phyloP scores from a whole-genome alignment of 1,140 invertebrate genomes.

The Arctopsyche grandis region DNA sequence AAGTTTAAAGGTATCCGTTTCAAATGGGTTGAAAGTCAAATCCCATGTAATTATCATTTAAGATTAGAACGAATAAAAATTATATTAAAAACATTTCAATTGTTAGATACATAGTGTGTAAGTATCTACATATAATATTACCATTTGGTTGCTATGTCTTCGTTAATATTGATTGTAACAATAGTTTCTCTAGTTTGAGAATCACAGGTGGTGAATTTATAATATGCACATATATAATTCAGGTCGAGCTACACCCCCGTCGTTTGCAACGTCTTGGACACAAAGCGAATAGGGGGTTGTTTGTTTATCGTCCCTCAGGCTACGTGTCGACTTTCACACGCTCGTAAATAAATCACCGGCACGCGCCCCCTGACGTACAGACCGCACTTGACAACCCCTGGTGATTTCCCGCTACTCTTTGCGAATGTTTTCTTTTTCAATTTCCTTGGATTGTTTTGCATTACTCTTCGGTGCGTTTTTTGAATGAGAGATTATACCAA shows the following conservation, averaged over 20 bases:
- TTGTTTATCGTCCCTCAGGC: conserved; percentile 40
- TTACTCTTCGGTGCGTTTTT: not conserved
- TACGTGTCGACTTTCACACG: conserved; percentile 44
- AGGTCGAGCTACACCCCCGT: conserved; percentile 4
- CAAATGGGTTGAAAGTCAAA: no score
- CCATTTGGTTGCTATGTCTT: no score
- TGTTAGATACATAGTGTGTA: no score
- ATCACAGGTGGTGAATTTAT: not conserved
- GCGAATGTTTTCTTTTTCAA: not conserved
- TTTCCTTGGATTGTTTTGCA: not conserved
- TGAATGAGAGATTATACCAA: no score
- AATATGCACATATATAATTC: conserved; percentile 2
- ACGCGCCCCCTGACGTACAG: not conserved
- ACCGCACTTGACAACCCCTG: conserved; percentile 25
- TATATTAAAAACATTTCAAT: no score
- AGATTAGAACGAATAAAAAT: no score
- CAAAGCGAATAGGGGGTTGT: conserved; percentile 16
- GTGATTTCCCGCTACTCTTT: not conserved
- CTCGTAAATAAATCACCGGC: conserved; percentile 43
- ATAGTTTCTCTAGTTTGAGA: no score
- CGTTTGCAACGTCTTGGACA: conserved; percentile 28
- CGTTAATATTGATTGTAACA: no score
- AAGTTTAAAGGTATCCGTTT: no score
- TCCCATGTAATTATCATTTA: no score
- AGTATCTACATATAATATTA: no score